Conservation (phyloP, 2,797 vertebrate species). For the Propithecus perrieri region DNA sequence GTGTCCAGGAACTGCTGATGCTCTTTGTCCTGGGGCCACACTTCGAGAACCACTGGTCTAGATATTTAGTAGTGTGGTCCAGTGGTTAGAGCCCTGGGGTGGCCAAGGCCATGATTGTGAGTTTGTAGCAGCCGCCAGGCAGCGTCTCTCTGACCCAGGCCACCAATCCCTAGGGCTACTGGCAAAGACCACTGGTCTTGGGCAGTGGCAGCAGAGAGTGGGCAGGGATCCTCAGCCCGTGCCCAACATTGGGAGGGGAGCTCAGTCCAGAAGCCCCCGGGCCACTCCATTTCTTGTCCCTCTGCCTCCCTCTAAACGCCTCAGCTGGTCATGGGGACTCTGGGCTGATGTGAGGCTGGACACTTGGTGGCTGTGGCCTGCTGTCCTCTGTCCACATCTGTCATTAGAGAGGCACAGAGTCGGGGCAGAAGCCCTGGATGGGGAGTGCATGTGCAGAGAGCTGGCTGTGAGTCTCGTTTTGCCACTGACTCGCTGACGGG, state of each 20-base stretch:
- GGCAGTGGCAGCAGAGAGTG: not conserved
- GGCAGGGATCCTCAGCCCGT: not conserved
- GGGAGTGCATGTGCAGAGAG: not conserved
- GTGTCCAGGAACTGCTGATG: not conserved
- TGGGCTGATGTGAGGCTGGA: not conserved
- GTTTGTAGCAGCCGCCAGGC: not conserved
- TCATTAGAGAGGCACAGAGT: not conserved
- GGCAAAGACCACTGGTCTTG: not conserved
- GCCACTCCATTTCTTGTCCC: too few relatives aligned
- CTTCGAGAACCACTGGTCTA: not conserved
- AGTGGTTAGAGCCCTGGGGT: not conserved
- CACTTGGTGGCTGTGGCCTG: not conserved
- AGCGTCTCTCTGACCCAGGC: not conserved
- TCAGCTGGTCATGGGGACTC: not conserved
- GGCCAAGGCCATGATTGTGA: rapidly evolving
- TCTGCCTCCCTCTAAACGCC: too few relatives aligned
- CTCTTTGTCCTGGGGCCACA: not conserved
- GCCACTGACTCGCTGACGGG: not conserved
- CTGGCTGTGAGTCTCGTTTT: not conserved
- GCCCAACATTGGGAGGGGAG: not conserved
- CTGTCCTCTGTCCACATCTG: not conserved
- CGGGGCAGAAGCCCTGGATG: not conserved
- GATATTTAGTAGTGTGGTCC: not conserved
- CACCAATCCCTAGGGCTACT: rapidly evolving
- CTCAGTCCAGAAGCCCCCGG: not conserved